A percentile compares a stretch with the other conserved stretches of the same genome.
Conservation (phyloP, 2,797 vertebrate genomes). For the Emys orbicularis region DNA sequence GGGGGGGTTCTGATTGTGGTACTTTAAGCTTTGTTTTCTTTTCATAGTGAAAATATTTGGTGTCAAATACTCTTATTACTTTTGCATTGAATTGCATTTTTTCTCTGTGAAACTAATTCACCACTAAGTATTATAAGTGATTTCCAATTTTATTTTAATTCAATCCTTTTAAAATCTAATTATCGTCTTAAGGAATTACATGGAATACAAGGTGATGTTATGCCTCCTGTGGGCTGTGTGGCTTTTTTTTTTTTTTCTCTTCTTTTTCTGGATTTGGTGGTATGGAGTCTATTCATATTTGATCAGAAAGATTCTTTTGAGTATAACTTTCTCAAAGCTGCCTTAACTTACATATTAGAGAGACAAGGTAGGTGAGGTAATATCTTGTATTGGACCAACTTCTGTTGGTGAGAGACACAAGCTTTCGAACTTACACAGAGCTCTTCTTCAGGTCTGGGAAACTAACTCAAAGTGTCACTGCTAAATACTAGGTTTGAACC, state of each 20-base stretch:
- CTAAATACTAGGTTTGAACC: neutral
- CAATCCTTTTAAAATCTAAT: neutral
- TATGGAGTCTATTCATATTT: rapidly evolving
- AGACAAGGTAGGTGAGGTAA: neutral
- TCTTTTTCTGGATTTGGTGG: neutral
- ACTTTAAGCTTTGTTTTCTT: neutral
- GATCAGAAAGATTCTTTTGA: neutral
- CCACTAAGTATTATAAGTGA: neutral
- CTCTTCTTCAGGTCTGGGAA: neutral
- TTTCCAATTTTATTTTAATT: neutral
- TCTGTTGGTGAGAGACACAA: neutral
- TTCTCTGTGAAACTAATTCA: neutral
- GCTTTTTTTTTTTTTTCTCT: rapidly evolving
- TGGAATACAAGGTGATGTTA: neutral
- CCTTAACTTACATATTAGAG: neutral
- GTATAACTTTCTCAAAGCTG: neutral
- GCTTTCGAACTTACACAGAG: neutral
- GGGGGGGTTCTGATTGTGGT: neutral
- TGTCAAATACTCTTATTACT: neutral
- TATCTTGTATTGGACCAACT: neutral
- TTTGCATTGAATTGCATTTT: neutral
- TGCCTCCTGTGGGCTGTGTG: neutral
- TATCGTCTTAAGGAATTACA: neutral
- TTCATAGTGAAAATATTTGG: neutral
- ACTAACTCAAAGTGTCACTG: neutral